Evolutionary conservation across 2,888 invertebrate species (phyloP), one percentile per base, ranked within the genome.

Genomic region (Tenthredo amoena): DNA sequence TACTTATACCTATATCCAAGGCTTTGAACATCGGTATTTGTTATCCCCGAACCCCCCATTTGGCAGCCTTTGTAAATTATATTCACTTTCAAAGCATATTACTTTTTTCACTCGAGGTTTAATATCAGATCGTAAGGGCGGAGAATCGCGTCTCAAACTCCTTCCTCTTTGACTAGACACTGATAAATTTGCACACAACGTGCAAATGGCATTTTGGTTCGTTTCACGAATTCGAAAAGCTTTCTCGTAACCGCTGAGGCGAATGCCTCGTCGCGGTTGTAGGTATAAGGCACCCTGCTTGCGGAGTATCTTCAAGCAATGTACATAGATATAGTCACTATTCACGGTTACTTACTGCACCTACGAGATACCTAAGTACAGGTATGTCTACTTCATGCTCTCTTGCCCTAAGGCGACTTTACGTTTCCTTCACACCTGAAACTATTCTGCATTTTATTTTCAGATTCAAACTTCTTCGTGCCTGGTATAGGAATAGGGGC

Each of bases 201-300:
- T 77, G 34, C 5, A 77, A 26, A 77, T 31, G 5, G 31, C 58
- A 58, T 81, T 81, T 81, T 37, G 81, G 58, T 81, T 81, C 58
- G 40, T 81, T 81, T 81, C 31, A 21, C 81, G 18, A 34, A 81
- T 81, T 62, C 81, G 40, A 40, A 81, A 81, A 81, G 62, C 37
- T 40, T 62, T 62, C 37, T 37, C 62, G 79, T 79, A 62, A 10
- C 40, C 31, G 21, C 37, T n/a, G 58, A 62, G 37, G 40, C 79
- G 40, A 55, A 55, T 31, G 3, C 12, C 26, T 21, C 62, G 62
- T 31, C 21, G 26, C 4, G 21, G 31, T 58, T 26, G 58, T 40
- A 21, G 31, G n/a, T 10, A 12, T 10, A 50, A 5, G 21, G 58
- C 12, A 21, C 62, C 34, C 58, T n/a, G 26, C 31, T 18, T 18